A percentile compares a stretch with the other conserved stretches of the same genome.
phyloP scores from a whole-genome alignment of 2,113 vertebrate species.

The Chaetodon auriga region DNA sequence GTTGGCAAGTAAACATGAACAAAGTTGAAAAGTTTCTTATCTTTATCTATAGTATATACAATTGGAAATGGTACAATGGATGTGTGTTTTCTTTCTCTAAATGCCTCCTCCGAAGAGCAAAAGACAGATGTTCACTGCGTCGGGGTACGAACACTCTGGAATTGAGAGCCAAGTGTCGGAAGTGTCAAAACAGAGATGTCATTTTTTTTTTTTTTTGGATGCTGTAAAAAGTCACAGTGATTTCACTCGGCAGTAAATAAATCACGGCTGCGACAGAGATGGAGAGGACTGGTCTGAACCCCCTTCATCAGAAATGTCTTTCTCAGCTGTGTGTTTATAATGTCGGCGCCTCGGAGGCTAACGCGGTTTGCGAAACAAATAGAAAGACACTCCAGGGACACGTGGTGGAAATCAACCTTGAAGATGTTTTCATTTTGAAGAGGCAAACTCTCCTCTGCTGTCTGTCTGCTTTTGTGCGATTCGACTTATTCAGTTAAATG shows the following conservation, averaged over 20 bases:
- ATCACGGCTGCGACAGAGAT: slow-evolving; percentile 23
- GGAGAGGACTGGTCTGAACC: background rate
- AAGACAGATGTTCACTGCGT: slow-evolving; percentile 21
- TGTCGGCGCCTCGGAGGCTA: background rate
- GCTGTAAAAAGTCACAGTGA: slow-evolving; percentile 71
- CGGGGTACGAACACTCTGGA: slow-evolving; percentile 71
- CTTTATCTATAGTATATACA: slow-evolving; percentile 72
- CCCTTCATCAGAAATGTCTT: slow-evolving; percentile 15
- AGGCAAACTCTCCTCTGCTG: background rate
- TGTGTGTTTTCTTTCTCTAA: slow-evolving; percentile 9
- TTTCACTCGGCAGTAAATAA: slow-evolving; percentile 63
- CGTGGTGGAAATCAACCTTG: slow-evolving; percentile 6
- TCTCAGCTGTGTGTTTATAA: background rate
- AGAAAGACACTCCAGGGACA: slow-evolving; percentile 35
- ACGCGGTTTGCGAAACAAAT: slow-evolving; percentile 17
- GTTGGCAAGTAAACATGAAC: slow-evolving; percentile 80
- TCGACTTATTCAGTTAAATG: background rate
- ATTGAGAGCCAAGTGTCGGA: slow-evolving; percentile 26
- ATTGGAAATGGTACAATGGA: slow-evolving; percentile 64
- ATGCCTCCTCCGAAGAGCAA: slow-evolving; percentile 38
- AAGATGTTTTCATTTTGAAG: slow-evolving; percentile 13
- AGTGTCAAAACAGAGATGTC: slow-evolving; percentile 31
- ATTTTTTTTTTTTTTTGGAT: background rate
- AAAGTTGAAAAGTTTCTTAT: slow-evolving; percentile 60
- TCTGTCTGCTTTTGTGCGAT: background rate